phyloP scores from a whole-genome alignment of 2,113 vertebrate species.

The Actenoides lindsayi region DNA sequence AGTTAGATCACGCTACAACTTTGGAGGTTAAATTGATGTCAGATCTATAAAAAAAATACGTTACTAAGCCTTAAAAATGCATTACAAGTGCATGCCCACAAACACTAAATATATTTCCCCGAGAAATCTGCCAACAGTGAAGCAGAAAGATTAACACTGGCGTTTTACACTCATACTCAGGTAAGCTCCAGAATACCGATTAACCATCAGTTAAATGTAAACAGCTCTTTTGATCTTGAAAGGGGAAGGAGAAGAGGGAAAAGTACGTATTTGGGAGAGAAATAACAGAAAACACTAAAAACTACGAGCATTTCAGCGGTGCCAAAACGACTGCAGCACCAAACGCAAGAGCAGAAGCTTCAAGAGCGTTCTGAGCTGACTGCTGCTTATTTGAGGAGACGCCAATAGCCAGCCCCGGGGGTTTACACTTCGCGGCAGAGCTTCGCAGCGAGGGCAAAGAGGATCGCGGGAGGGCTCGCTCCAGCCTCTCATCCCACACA shows the following conservation, averaged over 20 bases:
- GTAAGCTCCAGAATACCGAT: rapidly evolving
- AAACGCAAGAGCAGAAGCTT: rapidly evolving
- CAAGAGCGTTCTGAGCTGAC: rapidly evolving
- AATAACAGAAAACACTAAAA: rapidly evolving
- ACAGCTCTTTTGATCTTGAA: rapidly evolving
- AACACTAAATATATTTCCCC: neutral
- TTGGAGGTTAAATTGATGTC: neutral
- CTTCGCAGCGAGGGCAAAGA: too few species aligned
- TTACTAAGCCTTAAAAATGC: neutral
- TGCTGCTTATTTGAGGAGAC: neutral
- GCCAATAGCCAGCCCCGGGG: rapidly evolving
- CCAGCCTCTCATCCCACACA: rapidly evolving
- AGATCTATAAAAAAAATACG: neutral
- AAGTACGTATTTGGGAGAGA: rapidly evolving
- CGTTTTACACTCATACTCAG: neutral
- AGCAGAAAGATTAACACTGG: neutral
- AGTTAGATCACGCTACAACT: neutral
- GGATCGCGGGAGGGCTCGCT: too few species aligned
- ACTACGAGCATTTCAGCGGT: rapidly evolving
- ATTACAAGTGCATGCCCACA: neutral
- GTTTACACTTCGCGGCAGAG: rapidly evolving
- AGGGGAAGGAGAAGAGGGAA: rapidly evolving
- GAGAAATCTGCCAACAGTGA: neutral
- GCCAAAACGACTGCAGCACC: neutral
- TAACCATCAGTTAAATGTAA: rapidly evolving